Base-by-base conservation (phyloP, 2,888 invertebrate genomes). In the Amphipyra berbera region DNA sequence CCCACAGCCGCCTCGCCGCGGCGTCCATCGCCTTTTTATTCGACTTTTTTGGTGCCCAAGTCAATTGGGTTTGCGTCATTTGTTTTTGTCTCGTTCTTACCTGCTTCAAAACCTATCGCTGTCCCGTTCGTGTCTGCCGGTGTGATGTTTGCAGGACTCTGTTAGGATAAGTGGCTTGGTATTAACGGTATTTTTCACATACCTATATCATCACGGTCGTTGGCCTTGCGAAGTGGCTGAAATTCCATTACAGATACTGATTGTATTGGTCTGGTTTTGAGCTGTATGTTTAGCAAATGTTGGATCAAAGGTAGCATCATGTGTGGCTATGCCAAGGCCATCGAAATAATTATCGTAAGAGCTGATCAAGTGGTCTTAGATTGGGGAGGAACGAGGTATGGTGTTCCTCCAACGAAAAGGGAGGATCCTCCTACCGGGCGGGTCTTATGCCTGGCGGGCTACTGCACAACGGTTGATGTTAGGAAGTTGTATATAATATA, bases 51-150 rank as follows among this genome's bases (percentile, higher is more conserved):
- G 62, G 61, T 68, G 55, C 69, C 65, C 47, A 78, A 76, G 74
- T 77, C 78, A 82, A 82, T 81, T 81, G 71, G 72, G 62, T 73
- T 73, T 74, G 60, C 63, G 62, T 78, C 75, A 76, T 79, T 81
- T 63, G 38, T 61, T 42, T 72, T 65, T 59, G 50, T 82, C 64
- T 47, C 61, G 10, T 50, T 76, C 66, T n/a, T 54, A 63, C 75
- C 57, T 54, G 13, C n/a, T 15, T 1, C n/a, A 46, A 52, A 50
- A 13, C 50, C 35, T 58, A 55, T 57, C 9, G 44, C 35, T 49
- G 14, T 68, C 68, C 35, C 58, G 12, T 12, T 71, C 58, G 57
- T 56, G 55, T 50, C 56, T 62, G 48, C 58, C 42, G 45, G 45
- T 61, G 64, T 50, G 67, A 60, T 70, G 61, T 61, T 64, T 62